These are phyloP conservation scores for Thrips palmi DNA, from an alignment of 1,140 invertebrate species.

Conservation along the genomic window DNA sequence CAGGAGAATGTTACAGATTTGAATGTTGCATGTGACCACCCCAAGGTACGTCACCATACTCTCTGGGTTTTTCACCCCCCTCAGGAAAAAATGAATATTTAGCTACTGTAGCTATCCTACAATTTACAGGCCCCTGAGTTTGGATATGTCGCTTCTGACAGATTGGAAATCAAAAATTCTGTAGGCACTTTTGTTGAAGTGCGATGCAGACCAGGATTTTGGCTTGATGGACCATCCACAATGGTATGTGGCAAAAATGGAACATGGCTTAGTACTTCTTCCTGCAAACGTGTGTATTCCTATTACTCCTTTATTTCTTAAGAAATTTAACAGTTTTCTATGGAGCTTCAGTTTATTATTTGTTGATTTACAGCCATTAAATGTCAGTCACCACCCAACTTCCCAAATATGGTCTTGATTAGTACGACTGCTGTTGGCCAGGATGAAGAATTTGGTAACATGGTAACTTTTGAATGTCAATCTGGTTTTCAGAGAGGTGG, in stretches of 20 bases:
- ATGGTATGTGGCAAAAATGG: conserved; percentile 25
- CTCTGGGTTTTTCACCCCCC: conserved; percentile 7
- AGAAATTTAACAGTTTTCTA: too few relatives aligned
- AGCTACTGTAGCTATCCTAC: too few relatives aligned
- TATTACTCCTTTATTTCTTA: too few relatives aligned
- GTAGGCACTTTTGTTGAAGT: conserved; percentile 20
- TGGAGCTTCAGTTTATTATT: conserved; percentile 11
- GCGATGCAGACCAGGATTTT: conserved; percentile 25
- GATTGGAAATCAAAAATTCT: conserved; percentile 12
- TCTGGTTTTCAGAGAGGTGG: conserved; percentile 29
- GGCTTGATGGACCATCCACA: conserved; percentile 20
- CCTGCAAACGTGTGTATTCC: conserved; percentile 23
- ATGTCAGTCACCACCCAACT: conserved; percentile 20
- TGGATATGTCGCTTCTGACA: conserved; percentile 20
- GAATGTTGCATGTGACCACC: conserved; percentile 8
- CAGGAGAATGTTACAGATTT: conserved; percentile 3
- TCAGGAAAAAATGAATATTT: too few relatives aligned
- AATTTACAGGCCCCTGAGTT: conserved; percentile 19
- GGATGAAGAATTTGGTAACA: conserved; percentile 24
- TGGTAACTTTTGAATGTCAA: conserved; percentile 27
- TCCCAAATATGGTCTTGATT: conserved; percentile 18
- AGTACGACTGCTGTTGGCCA: conserved; percentile 11
- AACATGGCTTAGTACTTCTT: conserved; percentile 25
- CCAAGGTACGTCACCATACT: conserved; percentile 13
- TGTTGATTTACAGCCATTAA: conserved; percentile 21